Evolutionary conservation across 2,113 vertebrate genomes (phyloP).

Genomic region (Gadus macrocephalus): DNA sequence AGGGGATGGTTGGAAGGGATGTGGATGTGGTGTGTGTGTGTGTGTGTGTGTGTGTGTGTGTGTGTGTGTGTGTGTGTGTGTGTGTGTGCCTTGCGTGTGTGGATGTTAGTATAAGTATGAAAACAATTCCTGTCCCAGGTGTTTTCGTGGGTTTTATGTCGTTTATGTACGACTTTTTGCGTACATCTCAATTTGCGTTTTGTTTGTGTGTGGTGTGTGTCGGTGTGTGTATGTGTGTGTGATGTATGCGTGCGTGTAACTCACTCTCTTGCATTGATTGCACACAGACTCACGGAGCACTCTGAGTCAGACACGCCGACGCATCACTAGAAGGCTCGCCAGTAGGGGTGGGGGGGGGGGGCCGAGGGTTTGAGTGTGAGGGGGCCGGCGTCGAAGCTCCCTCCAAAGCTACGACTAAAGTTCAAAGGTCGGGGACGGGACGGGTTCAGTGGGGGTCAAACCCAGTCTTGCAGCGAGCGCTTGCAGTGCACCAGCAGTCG

Average conservation of each 20-base stretch:
- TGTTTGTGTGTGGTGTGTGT: background rate
- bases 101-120: background rate
- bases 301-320: background rate
- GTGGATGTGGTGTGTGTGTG: background rate
- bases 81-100: background rate
- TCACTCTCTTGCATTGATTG: no score
- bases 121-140: background rate
- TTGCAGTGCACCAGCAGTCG: conserved; percentile 92
- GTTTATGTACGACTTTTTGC: conserved; percentile 23
- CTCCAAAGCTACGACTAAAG: conserved; percentile 32
- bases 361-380: background rate
- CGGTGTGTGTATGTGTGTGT: conserved; percentile 1
- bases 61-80: no score
- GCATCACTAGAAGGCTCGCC: background rate
- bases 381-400: background rate
- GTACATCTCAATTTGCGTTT: background rate
- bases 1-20: conserved; percentile 45
- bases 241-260: conserved; percentile 26
- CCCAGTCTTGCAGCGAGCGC: conserved; percentile 97
- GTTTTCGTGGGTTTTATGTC: conserved; percentile 6
- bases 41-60: background rate
- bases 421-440: conserved; percentile 37
- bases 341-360: conserved; percentile 24
- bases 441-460: conserved; percentile 69
- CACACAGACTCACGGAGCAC: no score